Evolutionary conservation across 2,888 invertebrate species (phyloP).

Genomic region (Cepaea hortensis): DNA sequence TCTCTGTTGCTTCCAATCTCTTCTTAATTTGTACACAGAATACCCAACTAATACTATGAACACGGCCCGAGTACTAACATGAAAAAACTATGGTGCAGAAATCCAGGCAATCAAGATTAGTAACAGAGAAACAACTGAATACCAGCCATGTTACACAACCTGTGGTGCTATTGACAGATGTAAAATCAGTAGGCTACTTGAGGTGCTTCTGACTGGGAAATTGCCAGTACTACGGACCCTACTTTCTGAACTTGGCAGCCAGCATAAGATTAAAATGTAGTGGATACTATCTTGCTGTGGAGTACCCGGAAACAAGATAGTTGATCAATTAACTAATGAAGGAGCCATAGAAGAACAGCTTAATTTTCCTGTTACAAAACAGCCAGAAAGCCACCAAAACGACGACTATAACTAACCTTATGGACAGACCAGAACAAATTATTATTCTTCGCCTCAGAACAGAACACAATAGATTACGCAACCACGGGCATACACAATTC

Average conservation of each 20-base stretch:
- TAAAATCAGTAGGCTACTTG: not conserved
- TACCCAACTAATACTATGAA: not conserved
- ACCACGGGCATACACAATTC: too few species aligned
- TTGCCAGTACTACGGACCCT: not conserved
- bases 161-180: not conserved
- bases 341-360: not conserved
- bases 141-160: not conserved
- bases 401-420: too few species aligned
- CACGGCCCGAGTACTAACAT: not conserved
- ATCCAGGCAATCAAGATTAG: conserved; percentile 1
- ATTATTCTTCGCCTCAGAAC: too few species aligned
- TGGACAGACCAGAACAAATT: too few species aligned
- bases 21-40: not conserved
- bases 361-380: not conserved
- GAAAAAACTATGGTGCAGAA: conserved; percentile 6
- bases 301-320: not conserved
- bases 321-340: not conserved
- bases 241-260: not conserved
- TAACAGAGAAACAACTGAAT: conserved; percentile 5
- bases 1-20: too few species aligned
- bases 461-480: too few species aligned
- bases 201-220: not conserved
- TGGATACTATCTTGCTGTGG: conserved; percentile 4
- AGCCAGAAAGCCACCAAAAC: too few species aligned
- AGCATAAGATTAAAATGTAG: not conserved